Conservation (phyloP, 2,797 vertebrate species). For the Xenopus petersii region DNA sequence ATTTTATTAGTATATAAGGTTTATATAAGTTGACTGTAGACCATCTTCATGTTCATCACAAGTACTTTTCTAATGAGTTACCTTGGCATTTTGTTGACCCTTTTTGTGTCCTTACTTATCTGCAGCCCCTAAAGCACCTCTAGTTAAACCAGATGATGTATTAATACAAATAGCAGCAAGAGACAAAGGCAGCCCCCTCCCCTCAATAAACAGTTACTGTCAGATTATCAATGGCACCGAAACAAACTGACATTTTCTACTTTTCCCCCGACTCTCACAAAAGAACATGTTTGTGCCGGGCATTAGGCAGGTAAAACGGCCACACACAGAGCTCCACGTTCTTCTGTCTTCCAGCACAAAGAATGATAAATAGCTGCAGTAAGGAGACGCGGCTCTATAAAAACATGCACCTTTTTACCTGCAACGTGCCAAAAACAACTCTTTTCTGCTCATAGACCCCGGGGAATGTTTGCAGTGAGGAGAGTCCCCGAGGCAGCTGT, state of each 20-base stretch:
- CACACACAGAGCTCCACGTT: slow-evolving; percentile 73
- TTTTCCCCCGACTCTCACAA: slow-evolving; percentile 37
- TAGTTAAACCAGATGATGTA: slow-evolving; percentile 74
- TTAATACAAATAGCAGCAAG: slow-evolving; percentile 76
- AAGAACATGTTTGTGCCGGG: slow-evolving; percentile 22
- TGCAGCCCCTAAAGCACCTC: slow-evolving; percentile 70
- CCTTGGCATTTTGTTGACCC: slow-evolving; percentile 78
- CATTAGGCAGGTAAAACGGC: slow-evolving; percentile 64
- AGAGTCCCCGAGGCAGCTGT: slow-evolving; percentile 30
- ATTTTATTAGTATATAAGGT: no score
- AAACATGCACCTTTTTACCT: slow-evolving; percentile 74
- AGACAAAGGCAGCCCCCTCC: slow-evolving; percentile 72
- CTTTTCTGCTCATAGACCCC: slow-evolving; percentile 59
- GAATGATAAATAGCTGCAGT: slow-evolving; percentile 78
- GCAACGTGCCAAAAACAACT: slow-evolving; percentile 69
- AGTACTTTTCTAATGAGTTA: slow-evolving; percentile 58
- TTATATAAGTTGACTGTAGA: no score
- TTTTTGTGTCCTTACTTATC: slow-evolving; percentile 75
- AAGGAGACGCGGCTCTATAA: slow-evolving; percentile 69
- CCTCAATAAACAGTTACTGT: slow-evolving; percentile 80
- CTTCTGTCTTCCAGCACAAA: slow-evolving; percentile 73
- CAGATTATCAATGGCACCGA: slow-evolving; percentile 75
- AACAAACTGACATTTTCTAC: slow-evolving; percentile 61
- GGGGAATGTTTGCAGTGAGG: slow-evolving; percentile 46
- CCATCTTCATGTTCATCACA: no score